A percentile compares a stretch with the other conserved stretches of the same genome.
Evolutionary conservation across 2,888 invertebrate genomes (phyloP).

Genomic region (Schrankia costaestrigalis): DNA sequence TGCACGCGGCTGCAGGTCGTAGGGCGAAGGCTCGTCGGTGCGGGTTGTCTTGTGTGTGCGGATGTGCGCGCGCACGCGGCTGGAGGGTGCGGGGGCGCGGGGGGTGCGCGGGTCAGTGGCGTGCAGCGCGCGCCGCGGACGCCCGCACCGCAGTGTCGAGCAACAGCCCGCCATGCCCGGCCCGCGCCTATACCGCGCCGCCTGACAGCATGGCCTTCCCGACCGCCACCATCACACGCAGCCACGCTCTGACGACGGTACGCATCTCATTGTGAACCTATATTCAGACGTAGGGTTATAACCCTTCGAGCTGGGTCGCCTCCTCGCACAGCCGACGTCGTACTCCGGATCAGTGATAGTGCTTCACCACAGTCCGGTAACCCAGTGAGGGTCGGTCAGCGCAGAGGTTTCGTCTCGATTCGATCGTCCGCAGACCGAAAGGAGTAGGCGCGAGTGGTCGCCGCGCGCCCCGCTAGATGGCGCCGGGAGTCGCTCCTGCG

Average conservation of each 20-base stretch:
- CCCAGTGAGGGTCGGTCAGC: conserved; percentile 58
- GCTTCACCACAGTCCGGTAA: conserved; percentile 44
- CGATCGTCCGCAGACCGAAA: conserved; percentile 77
- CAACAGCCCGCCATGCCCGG: conserved; percentile 79
- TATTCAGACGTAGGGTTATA: conserved; percentile 24
- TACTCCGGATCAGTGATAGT: conserved; percentile 63
- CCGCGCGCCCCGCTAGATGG: conserved; percentile 76
- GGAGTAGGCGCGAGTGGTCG: conserved; percentile 72
- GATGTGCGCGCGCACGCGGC: conserved; percentile 59
- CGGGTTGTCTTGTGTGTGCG: conserved; percentile 37
- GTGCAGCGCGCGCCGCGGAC: conserved; percentile 79
- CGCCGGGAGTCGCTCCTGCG: conserved; percentile 78
- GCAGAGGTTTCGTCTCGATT: conserved; percentile 68
- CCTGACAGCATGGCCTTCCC: conserved; percentile 79
- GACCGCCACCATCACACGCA: conserved; percentile 80
- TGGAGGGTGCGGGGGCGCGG: conserved; percentile 57
- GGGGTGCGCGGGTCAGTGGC: conserved; percentile 75
- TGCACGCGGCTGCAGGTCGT: conserved; percentile 59
- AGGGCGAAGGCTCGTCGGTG: conserved; percentile 43
- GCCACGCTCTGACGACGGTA: conserved; percentile 81
- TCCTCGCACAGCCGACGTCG: conserved; percentile 26
- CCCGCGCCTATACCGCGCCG: conserved; percentile 78
- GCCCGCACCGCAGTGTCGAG: conserved; percentile 79
- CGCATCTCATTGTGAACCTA: conserved; percentile 45
- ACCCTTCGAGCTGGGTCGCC: too few species aligned